Evolutionary conservation across 2,888 invertebrate genomes (phyloP), one percentile per base, ranked within the genome.

Genomic region (Netelia melanura): DNA sequence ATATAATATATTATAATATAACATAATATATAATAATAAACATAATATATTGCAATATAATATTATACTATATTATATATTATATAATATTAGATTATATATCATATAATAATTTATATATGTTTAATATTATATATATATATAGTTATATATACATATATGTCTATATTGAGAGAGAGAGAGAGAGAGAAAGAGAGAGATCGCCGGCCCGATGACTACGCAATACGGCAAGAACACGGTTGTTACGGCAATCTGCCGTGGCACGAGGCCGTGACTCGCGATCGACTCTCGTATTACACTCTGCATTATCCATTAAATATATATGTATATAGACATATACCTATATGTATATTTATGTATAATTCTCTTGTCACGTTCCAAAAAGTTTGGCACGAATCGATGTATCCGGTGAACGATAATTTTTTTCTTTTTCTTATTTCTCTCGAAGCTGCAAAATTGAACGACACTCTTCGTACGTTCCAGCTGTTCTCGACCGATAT

Each of bases 221-320:
- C 91, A 90, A 85, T 68, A 58, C 83, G 64, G 62, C 70, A 48
- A 65, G 71, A 76, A 87, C 89, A 87, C 90, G 90, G 89, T 89
- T 86, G 90, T 91, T 91, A 89, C 85, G 88, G 85, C 88, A 87
- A 88, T 91, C 88, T 86, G 86, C 89, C 88, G 89, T 88, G 90
- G 90, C 90, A 87, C 90, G 90, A 75, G 81, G 90, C 90, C 90
- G 85, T 91, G 91, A 91, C 91, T 91, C 89, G 84, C 90, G 87
- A 81, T 81, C 70, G 23, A 78, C 71, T 64, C 44, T 43, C 54
- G 48, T 58, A 65, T 48, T 62, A 72, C 67, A 68, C 58, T 38
- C 62, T 56, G 38, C 76, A 65, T 74, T 83, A 74, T 82, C 25
- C 68, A 25, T 67, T 10, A 21, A 44, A 48, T 48, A 48, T 48